Evolutionary conservation across 2,113 vertebrate species (phyloP).

Genomic region (Lagenorhynchus albirostris): DNA sequence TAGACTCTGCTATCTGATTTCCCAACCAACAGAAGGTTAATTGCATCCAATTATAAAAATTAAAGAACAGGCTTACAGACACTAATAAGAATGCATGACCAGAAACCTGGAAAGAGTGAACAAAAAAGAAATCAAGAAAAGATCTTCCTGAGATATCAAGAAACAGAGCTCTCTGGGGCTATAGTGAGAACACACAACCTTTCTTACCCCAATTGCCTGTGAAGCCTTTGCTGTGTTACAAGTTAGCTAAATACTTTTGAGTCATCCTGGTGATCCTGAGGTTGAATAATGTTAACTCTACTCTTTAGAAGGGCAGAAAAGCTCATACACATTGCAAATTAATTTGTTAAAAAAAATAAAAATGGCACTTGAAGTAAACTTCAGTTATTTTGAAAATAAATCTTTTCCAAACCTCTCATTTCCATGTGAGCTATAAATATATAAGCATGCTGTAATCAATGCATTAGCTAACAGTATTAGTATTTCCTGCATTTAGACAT

Average conservation of each 20-base stretch:
- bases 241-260: background rate
- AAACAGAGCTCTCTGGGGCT: background rate
- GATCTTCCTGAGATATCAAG: background rate
- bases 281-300: background rate
- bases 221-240: background rate
- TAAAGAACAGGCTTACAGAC: background rate
- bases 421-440: conserved; percentile 9
- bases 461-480: background rate
- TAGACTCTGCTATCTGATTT: background rate
- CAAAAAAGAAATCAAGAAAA: background rate
- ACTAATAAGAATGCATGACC: background rate
- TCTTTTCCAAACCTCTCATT: background rate
- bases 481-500: background rate
- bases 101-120: background rate
- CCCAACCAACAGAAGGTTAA: background rate
- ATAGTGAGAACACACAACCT: background rate
- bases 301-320: background rate
- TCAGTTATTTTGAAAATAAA: background rate
- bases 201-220: background rate
- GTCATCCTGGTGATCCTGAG: background rate
- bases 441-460: background rate
- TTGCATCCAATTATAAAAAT: background rate
- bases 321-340: background rate
- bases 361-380: background rate
- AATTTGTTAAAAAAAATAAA: background rate